Percentiles rank a stretch among this genome's conserved stretches.
phyloP scores from a whole-genome alignment of 2,113 vertebrate species.

The Brienomyrus longianalis region DNA sequence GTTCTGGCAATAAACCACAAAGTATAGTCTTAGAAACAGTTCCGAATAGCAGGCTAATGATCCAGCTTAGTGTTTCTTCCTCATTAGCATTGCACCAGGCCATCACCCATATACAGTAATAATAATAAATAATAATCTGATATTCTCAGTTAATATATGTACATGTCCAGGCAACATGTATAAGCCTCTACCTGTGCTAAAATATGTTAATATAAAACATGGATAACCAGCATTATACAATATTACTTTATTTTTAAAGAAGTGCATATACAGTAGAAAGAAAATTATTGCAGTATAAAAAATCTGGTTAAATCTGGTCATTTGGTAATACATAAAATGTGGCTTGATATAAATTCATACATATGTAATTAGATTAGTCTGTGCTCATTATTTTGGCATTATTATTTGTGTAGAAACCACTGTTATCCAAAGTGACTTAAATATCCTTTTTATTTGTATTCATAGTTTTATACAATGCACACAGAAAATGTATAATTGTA shows the following conservation, averaged over 20 bases:
- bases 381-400: neutral
- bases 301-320: neutral
- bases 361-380: neutral
- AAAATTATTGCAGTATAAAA: neutral
- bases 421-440: slow-evolving; percentile 4
- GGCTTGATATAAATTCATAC: neutral
- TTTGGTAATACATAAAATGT: neutral
- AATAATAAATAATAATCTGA: slow-evolving; percentile 32
- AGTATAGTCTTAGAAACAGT: slow-evolving; percentile 24
- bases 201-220: neutral
- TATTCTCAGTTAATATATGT: slow-evolving; percentile 19
- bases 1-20: neutral
- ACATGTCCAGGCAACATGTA: slow-evolving; percentile 32
- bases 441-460: neutral
- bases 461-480: neutral
- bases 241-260: neutral
- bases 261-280: neutral
- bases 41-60: slow-evolving; percentile 17
- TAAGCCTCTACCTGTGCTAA: slow-evolving; percentile 18
- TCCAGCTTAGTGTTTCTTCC: slow-evolving; percentile 31
- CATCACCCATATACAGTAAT: slow-evolving; percentile 20
- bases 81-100: slow-evolving; percentile 32
- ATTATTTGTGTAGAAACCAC: neutral
- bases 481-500: neutral
- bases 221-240: neutral